These are phyloP conservation scores for Lepidurus arcticus DNA, from an alignment of 1,140 invertebrate species.

Conservation along the genomic window DNA sequence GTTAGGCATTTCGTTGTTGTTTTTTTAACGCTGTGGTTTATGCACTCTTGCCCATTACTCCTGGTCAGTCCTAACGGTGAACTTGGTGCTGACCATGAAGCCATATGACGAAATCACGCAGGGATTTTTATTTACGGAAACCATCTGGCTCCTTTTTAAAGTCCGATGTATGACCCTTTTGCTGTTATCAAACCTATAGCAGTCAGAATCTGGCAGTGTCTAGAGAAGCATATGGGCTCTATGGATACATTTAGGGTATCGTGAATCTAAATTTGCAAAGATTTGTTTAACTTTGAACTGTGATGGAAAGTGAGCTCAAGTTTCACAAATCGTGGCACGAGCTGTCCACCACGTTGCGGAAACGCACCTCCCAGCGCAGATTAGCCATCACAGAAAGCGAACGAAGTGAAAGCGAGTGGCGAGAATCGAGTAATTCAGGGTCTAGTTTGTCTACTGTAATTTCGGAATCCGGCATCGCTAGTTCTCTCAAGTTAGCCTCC, in stretches of 20 bases:
- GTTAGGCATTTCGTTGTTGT: too few species aligned
- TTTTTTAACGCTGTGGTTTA: too few species aligned
- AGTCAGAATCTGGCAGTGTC: background rate
- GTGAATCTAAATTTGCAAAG: too few species aligned
- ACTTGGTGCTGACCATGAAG: background rate
- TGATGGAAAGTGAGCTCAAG: background rate
- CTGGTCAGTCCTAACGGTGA: background rate
- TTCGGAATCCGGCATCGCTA: background rate
- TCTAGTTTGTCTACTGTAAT: background rate
- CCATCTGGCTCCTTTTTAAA: conserved; percentile 6
- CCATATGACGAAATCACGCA: background rate
- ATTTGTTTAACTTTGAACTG: background rate
- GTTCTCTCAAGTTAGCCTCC: background rate
- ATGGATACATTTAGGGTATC: too few species aligned
- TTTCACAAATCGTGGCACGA: conserved; percentile 32
- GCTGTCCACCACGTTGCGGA: conserved; percentile 31
- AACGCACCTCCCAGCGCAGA: conserved; percentile 30
- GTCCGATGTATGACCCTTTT: background rate
- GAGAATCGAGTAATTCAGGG: conserved; percentile 23
- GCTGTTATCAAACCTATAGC: background rate
- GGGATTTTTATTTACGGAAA: background rate
- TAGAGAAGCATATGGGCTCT: too few species aligned
- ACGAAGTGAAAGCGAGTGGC: conserved; percentile 33
- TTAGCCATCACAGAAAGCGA: conserved; percentile 34
- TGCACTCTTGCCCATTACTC: background rate